These are phyloP conservation scores for Dinothrombium tinctorium DNA, from an alignment of 1,140 invertebrate genomes.

Conservation along the genomic window DNA sequence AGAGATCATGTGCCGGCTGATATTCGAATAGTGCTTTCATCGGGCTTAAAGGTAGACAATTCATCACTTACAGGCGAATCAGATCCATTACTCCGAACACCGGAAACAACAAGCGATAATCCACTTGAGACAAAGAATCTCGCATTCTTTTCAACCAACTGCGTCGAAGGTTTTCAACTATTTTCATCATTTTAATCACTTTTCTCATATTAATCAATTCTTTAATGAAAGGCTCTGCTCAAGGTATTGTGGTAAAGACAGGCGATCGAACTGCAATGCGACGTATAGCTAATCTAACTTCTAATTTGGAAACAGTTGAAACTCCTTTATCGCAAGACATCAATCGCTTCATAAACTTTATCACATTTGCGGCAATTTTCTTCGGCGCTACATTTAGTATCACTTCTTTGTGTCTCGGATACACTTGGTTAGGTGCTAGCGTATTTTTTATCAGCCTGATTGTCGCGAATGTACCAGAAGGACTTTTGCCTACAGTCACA, in stretches of 20 bases:
- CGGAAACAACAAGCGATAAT: slow-evolving; percentile 37
- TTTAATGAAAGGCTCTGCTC: slow-evolving; percentile 21
- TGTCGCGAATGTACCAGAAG: slow-evolving; percentile 94
- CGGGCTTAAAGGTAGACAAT: slow-evolving; percentile 55
- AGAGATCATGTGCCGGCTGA: slow-evolving; percentile 62
- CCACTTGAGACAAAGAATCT: slow-evolving; percentile 44
- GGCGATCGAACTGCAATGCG: slow-evolving; percentile 28
- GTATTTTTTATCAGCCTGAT: slow-evolving; percentile 97
- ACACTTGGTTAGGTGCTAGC: slow-evolving; percentile 75
- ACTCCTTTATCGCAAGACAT: slow-evolving; percentile 26
- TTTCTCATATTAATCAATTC: no score
- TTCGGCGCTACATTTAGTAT: slow-evolving; percentile 27
- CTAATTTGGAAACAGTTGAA: slow-evolving; percentile 23
- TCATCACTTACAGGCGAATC: slow-evolving; percentile 51
- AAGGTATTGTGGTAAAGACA: slow-evolving; percentile 22
- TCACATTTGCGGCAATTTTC: slow-evolving; percentile 25
- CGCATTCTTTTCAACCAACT: slow-evolving; percentile 43
- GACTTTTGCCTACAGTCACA: slow-evolving; percentile 86
- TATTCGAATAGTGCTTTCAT: slow-evolving; percentile 41
- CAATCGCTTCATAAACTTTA: slow-evolving; percentile 27
- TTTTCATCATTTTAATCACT: no score
- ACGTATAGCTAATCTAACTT: slow-evolving; percentile 27
- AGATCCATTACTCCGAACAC: slow-evolving; percentile 31
- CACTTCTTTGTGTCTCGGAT: slow-evolving; percentile 22
- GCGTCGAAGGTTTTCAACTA: slow-evolving; percentile 31